These are phyloP conservation scores for Leptarthrus brevirostris DNA, from an alignment of 2,888 invertebrate genomes.

Conservation along the genomic window DNA sequence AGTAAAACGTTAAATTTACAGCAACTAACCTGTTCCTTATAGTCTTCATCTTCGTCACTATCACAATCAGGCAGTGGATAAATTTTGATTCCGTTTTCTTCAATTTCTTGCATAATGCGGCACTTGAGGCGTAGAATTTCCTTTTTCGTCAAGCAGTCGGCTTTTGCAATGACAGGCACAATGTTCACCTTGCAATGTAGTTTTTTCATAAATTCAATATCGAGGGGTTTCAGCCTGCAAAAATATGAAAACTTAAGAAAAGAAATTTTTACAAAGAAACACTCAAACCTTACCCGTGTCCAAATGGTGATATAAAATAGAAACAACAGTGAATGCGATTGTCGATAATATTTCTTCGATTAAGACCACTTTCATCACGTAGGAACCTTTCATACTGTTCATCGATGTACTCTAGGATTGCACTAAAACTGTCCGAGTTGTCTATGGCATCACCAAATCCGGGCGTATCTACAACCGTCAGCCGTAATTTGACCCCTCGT, in stretches of 20 bases:
- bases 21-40: constrained; percentile 81
- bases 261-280: constrained; percentile 38
- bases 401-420: constrained; percentile 96
- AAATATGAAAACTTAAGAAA: not conserved
- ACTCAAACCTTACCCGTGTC: constrained; percentile 86
- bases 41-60: constrained; percentile 94
- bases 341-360: constrained; percentile 95
- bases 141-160: constrained; percentile 93
- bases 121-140: constrained; percentile 89
- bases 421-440: constrained; percentile 90
- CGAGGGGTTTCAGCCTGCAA: constrained; percentile 86
- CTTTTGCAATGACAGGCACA: constrained; percentile 97
- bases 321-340: constrained; percentile 98
- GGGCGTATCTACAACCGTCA: constrained; percentile 96
- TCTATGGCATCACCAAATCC: constrained; percentile 96
- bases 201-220: constrained; percentile 96
- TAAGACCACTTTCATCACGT: constrained; percentile 93
- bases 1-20: not conserved
- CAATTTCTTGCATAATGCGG: constrained; percentile 91
- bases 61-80: constrained; percentile 97
- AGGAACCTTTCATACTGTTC: constrained; percentile 95
- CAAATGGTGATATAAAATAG: constrained; percentile 97
- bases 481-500: constrained; percentile 89
- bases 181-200: constrained; percentile 96
- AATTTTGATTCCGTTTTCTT: constrained; percentile 90